A percentile compares a stretch with the other conserved stretches of the same genome.
Evolutionary conservation across 2,797 vertebrate genomes (phyloP).

Genomic region (Schizopygopsis pylzovi): DNA sequence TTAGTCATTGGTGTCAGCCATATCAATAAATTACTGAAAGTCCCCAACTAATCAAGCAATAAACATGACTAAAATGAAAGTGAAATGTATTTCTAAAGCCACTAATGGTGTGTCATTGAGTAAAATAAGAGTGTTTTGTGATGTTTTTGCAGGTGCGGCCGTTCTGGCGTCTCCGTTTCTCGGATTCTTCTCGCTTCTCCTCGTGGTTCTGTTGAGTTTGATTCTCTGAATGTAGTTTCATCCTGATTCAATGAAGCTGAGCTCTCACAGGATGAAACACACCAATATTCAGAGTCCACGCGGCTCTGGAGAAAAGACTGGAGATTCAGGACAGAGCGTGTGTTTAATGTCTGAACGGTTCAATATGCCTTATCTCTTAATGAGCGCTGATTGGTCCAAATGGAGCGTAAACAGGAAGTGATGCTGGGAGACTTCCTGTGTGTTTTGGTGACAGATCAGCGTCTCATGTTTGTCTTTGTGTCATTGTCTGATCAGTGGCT

Average conservation of each 20-base stretch:
- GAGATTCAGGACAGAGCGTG: slow-evolving; percentile 9
- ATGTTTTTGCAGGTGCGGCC: slow-evolving; percentile 77
- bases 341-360: slow-evolving; percentile 68
- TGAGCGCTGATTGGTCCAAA: slow-evolving; percentile 79
- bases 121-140: background rate
- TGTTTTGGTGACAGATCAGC: slow-evolving; percentile 86
- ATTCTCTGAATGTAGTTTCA: slow-evolving; percentile 92
- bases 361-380: slow-evolving; percentile 94
- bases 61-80: too few relatives aligned
- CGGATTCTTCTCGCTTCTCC: slow-evolving; percentile 78
- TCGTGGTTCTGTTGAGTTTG: slow-evolving; percentile 81
- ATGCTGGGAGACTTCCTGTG: slow-evolving; percentile 56
- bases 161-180: slow-evolving; percentile 65
- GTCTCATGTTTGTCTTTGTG: slow-evolving; percentile 84
- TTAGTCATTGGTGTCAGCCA: too few relatives aligned
- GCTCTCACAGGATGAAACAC: slow-evolving; percentile 68
- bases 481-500: slow-evolving; percentile 82
- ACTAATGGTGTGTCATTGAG: background rate
- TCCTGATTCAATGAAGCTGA: slow-evolving; percentile 77
- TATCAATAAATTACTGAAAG: background rate
- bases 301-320: slow-evolving; percentile 3
- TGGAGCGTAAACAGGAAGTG: slow-evolving; percentile 59
- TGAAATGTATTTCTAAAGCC: background rate
- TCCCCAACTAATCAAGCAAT: too few relatives aligned
- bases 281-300: background rate